A percentile compares a stretch with the other conserved stretches of the same genome.
Conservation (phyloP, 2,888 invertebrate species). For the Empis stercorea region DNA sequence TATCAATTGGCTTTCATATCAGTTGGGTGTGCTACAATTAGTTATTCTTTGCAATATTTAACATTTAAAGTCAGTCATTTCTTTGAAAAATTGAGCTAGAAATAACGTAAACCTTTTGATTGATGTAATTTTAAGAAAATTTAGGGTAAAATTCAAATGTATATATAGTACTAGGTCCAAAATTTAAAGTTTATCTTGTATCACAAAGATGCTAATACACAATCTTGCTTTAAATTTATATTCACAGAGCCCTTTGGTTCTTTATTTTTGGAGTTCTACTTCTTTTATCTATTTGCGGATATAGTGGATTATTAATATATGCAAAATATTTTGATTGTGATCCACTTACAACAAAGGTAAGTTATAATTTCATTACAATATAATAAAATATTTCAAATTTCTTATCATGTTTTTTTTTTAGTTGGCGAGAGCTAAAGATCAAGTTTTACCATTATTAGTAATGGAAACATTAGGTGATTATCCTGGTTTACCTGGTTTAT, state of each 20-base stretch:
- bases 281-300: constrained; percentile 65
- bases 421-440: constrained; percentile 59
- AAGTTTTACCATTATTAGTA: constrained; percentile 68
- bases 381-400: constrained; percentile 4
- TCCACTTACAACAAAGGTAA: constrained; percentile 58
- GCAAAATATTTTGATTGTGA: constrained; percentile 76
- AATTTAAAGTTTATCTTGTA: too few relatives aligned
- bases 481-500: constrained; percentile 75
- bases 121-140: too few relatives aligned
- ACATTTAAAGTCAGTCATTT: too few relatives aligned
- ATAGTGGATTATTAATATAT: constrained; percentile 75
- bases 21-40: too few relatives aligned
- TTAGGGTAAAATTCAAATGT: too few relatives aligned
- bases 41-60: too few relatives aligned
- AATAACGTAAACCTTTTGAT: too few relatives aligned
- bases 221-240: too few relatives aligned
- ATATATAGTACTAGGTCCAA: too few relatives aligned
- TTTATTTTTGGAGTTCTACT: constrained; percentile 63
- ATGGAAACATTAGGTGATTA: constrained; percentile 69
- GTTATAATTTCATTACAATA: constrained; percentile 11
- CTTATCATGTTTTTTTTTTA: constrained; percentile 21
- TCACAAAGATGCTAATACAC: too few relatives aligned
- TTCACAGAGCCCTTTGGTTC: constrained; percentile 43
- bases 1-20: too few relatives aligned
- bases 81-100: too few relatives aligned